Evolutionary conservation across 2,797 vertebrate genomes (phyloP).

Genomic region (Gorsachius magnificus): DNA sequence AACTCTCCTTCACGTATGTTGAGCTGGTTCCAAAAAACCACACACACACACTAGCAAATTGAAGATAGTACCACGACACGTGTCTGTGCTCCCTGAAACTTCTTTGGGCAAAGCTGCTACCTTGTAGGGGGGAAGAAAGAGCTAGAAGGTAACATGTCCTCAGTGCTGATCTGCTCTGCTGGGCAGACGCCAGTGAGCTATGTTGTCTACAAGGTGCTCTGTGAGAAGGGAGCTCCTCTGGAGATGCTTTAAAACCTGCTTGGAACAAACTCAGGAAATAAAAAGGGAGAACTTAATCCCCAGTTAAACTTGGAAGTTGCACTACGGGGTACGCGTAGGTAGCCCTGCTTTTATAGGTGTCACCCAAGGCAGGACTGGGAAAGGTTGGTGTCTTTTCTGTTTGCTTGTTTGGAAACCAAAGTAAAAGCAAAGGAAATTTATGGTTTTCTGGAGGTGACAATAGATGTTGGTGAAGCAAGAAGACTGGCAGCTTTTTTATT

Average conservation of each 20-base stretch:
- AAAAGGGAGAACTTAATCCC: neutral
- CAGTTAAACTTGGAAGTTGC: neutral
- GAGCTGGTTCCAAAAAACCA: constrained; percentile 48
- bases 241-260: neutral
- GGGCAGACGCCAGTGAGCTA: neutral
- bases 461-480: constrained; percentile 20
- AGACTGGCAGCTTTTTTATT: constrained; percentile 45
- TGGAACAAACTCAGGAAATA: neutral
- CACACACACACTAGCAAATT: neutral
- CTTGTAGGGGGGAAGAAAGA: neutral
- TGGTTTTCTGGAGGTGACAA: neutral
- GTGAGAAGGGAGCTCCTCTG: neutral
- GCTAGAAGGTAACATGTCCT: neutral
- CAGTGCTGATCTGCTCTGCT: neutral
- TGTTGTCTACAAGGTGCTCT: neutral
- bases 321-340: neutral
- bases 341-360: neutral
- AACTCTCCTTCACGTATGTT: constrained; percentile 53
- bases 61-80: neutral
- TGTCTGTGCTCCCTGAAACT: neutral
- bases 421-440: neutral
- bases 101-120: neutral
- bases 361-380: neutral
- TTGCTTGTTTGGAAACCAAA: neutral
- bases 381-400: neutral